phyloP scores from a whole-genome alignment of 1,140 invertebrate species.

The Papilio helenus region DNA sequence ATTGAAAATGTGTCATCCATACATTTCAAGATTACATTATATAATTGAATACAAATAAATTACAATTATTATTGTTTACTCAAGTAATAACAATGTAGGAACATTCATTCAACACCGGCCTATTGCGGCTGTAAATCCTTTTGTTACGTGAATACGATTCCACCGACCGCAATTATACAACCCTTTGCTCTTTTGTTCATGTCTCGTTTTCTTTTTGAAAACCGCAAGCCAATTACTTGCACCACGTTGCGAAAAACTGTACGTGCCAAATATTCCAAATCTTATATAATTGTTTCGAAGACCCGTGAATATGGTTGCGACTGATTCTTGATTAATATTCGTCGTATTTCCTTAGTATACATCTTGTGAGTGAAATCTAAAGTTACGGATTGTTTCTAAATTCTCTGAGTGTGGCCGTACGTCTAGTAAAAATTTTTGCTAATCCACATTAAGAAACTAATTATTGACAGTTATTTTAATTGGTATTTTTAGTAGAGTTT shows the following conservation, averaged over 20 bases:
- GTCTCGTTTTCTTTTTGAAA: slow-evolving; percentile 16
- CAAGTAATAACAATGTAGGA: background rate
- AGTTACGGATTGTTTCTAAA: no score
- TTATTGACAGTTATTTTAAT: background rate
- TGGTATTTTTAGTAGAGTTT: background rate
- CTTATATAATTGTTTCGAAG: background rate
- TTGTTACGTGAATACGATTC: slow-evolving; percentile 27
- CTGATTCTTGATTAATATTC: no score
- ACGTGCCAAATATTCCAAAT: slow-evolving; percentile 16
- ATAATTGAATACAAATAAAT: slow-evolving; percentile 14
- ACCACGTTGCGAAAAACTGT: background rate
- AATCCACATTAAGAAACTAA: background rate
- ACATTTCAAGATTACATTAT: background rate
- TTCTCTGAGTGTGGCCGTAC: no score
- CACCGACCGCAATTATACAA: slow-evolving; percentile 24
- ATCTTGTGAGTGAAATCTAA: no score
- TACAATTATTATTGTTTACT: slow-evolving; percentile 10
- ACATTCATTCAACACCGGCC: background rate
- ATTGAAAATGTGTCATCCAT: background rate
- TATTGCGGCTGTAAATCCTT: slow-evolving; percentile 16
- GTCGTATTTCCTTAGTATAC: no score
- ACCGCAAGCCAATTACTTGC: slow-evolving; percentile 39
- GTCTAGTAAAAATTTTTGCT: no score
- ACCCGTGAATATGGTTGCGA: background rate
- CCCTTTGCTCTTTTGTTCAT: slow-evolving; percentile 25